Percentiles rank a stretch among this genome's conserved stretches.
phyloP scores from a whole-genome alignment of 2,797 vertebrate species.

The Sebastes wilsoni region DNA sequence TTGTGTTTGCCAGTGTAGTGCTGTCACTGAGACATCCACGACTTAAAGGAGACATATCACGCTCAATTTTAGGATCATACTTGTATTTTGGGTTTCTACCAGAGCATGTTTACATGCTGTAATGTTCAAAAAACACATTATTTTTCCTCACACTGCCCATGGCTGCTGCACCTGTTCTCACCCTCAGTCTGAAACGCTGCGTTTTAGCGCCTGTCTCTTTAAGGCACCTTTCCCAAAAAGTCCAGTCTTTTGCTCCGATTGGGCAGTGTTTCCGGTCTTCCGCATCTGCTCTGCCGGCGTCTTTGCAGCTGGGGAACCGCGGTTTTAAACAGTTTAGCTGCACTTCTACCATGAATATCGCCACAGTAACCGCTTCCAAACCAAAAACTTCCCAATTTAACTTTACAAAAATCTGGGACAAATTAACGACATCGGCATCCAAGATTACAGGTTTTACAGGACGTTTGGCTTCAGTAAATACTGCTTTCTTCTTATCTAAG shows the following conservation, averaged over 20 bases:
- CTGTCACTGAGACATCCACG: background rate
- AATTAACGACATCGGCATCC: background rate
- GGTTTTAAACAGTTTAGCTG: background rate
- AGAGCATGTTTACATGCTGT: background rate
- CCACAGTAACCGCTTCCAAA: background rate
- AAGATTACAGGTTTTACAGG: background rate
- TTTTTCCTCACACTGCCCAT: background rate
- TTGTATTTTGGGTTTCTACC: background rate
- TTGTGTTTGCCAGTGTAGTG: background rate
- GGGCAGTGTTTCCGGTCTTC: background rate
- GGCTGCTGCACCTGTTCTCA: background rate
- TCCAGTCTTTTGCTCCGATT: background rate
- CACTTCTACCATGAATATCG: background rate
- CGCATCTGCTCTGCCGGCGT: background rate
- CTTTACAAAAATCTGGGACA: background rate
- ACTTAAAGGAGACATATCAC: background rate
- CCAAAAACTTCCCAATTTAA: background rate
- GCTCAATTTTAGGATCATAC: background rate
- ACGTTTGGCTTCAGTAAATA: background rate
- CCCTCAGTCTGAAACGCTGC: background rate
- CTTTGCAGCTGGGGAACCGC: rapidly evolving
- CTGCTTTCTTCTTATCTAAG: too few species aligned
- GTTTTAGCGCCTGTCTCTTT: background rate
- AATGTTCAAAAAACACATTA: background rate
- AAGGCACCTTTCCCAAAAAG: background rate